phyloP scores from a whole-genome alignment of 2,888 invertebrate species.

The Cheilosia soror region DNA sequence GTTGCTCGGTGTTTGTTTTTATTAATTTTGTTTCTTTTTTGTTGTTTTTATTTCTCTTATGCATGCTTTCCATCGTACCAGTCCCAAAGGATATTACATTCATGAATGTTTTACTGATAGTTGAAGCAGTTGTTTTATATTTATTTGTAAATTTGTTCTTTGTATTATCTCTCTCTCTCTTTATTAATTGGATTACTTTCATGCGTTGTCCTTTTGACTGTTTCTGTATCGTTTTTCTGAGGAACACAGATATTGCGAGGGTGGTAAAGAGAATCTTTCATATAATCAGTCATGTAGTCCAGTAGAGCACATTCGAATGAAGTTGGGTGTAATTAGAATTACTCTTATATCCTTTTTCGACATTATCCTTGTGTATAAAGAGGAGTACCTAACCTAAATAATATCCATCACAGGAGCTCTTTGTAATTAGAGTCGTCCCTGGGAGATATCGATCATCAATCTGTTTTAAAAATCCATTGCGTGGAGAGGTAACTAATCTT shows the following conservation, averaged over 20 bases:
- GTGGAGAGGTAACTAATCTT: too few species aligned
- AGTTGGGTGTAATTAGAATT: conserved; percentile 56
- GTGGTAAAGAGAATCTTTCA: conserved; percentile 28
- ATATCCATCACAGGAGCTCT: background rate
- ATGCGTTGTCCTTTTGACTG: conserved; percentile 55
- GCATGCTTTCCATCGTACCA: conserved; percentile 67
- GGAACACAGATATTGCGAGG: background rate
- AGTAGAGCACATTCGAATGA: conserved; percentile 50
- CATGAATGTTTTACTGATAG: conserved; percentile 71
- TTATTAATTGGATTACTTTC: conserved; percentile 75
- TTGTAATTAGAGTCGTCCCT: too few species aligned
- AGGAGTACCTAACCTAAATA: background rate
- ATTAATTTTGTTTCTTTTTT: conserved; percentile 31
- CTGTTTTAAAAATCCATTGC: too few species aligned
- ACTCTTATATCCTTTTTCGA: conserved; percentile 19
- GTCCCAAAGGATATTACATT: conserved; percentile 71
- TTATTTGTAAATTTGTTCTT: conserved; percentile 20
- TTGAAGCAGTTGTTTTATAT: conserved; percentile 50
- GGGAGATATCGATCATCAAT: too few species aligned
- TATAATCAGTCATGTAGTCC: conserved; percentile 7
- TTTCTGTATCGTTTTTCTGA: background rate
- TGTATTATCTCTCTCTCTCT: conserved; percentile 36
- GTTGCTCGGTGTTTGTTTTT: conserved; percentile 56
- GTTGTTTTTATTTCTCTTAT: conserved; percentile 33
- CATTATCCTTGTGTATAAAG: background rate